Conservation (phyloP, 2,888 invertebrate species). For the Ophonus ardosiacus region DNA sequence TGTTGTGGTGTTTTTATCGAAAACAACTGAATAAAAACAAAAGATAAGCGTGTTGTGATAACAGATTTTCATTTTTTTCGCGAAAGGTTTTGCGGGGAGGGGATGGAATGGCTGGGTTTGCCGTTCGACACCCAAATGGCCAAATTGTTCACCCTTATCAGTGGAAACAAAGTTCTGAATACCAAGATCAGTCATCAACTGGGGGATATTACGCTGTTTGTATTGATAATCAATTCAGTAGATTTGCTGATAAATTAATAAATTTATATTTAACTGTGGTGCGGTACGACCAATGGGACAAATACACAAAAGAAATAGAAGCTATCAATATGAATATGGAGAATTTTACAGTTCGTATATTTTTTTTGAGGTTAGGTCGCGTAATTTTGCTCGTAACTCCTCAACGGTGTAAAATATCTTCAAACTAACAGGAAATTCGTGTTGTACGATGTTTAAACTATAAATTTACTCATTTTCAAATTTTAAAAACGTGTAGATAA, state of each 20-base stretch:
- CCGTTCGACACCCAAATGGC: conserved; percentile 90
- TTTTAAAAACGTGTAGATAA: too few species aligned
- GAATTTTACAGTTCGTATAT: conserved; percentile 89
- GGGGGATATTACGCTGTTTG: conserved; percentile 95
- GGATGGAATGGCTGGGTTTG: conserved; percentile 96
- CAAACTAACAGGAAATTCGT: too few species aligned
- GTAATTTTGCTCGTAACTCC: too few species aligned
- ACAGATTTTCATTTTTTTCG: not conserved
- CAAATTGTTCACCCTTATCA: conserved; percentile 92
- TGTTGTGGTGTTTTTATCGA: too few species aligned
- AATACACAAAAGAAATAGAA: conserved; percentile 92
- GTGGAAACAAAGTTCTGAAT: conserved; percentile 93
- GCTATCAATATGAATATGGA: conserved; percentile 91
- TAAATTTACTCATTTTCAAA: too few species aligned
- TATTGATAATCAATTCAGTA: conserved; percentile 94
- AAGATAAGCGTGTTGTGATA: too few species aligned
- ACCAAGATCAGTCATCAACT: conserved; percentile 88
- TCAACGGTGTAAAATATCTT: too few species aligned
- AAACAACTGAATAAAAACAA: too few species aligned
- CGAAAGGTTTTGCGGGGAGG: conserved; percentile 92
- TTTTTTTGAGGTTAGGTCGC: conserved; percentile 7
- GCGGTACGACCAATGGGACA: conserved; percentile 95
- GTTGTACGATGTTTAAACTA: too few species aligned
- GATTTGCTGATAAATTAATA: conserved; percentile 92
- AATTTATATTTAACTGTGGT: conserved; percentile 95